Base-by-base conservation (phyloP, 2,888 invertebrate genomes). In the Mesodorylaimus sp. region DNA sequence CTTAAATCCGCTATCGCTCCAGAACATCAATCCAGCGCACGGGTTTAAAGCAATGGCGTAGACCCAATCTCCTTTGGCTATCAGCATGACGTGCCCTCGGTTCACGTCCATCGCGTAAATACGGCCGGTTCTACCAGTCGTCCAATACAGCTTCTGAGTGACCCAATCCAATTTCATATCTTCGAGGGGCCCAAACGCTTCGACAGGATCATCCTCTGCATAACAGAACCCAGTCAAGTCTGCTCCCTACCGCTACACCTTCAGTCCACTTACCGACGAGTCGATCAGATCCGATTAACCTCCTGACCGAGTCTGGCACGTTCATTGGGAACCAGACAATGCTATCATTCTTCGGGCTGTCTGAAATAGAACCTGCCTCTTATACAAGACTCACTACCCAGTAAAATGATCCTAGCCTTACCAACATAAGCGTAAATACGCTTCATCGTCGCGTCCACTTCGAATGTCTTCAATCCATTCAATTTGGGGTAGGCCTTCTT, bases 121-220 rank as follows among this genome's bases (percentile, higher is more conserved):
- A 13, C 85, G 84, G 60, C 85, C 86, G 59, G 89, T 88, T 0
- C 83, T 81, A 27, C 87, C 86, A 62, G 95, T 95, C 0, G 93
- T 88, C 89, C 91, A 97, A 68, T 93, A 95, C 36, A 97, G 78
- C 67, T 91, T 93, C 65, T 84, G 83, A 58, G 87, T 87, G 0
- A 93, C 86, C 95, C 95, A 97, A 65, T 97, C 95, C 64, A 89
- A 39, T 41, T 58, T 54, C 59, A 64, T 58, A 52, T 65, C 64
- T 13, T 61, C 47, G 2, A 29, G 10, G 3, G 36, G 5, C 24
- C 7, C 7, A 24, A 47, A 38, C 27, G 10, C 27, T 43, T 43
- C 44, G 19, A 10, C 19, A 5, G 44, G 24, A 26, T 39, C 13
- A 19, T 39, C 21, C 21, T 21, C 41, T 39, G 41, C 21, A 39